Evolutionary conservation across 1,140 invertebrate species (phyloP).

Genomic region (Archivesica marissinica): DNA sequence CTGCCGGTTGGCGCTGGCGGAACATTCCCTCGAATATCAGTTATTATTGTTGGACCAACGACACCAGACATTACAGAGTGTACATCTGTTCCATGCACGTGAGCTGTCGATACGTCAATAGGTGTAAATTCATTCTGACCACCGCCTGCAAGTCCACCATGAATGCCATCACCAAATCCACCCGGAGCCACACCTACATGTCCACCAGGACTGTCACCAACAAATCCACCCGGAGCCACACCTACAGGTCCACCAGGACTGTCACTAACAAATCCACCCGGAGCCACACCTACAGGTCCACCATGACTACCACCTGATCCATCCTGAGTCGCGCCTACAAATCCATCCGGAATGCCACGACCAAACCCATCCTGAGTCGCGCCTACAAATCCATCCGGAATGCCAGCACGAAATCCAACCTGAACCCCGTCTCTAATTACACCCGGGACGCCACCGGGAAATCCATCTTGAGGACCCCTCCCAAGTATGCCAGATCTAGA

Average conservation of each 20-base stretch:
- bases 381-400: neutral
- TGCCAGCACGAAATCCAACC: too few relatives aligned
- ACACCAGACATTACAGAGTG: neutral
- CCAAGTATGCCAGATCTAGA: neutral
- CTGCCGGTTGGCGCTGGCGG: neutral
- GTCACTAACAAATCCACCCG: neutral
- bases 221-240: neutral
- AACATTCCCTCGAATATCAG: neutral
- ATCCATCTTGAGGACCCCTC: neutral
- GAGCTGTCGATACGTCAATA: too few relatives aligned
- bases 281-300: neutral
- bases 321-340: neutral
- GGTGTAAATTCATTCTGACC: too few relatives aligned
- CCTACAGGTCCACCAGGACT: neutral
- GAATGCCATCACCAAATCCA: too few relatives aligned
- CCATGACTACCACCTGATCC: neutral
- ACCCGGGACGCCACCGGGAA: neutral
- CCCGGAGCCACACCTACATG: too few relatives aligned
- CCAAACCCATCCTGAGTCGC: neutral
- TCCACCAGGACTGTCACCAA: neutral
- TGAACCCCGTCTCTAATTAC: neutral
- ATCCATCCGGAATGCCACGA: too few relatives aligned
- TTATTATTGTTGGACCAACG: neutral
- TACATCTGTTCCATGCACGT: neutral
- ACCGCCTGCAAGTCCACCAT: too few relatives aligned